These are phyloP conservation scores for Planococcus citri DNA, from an alignment of 1,140 invertebrate species.

Conservation along the genomic window DNA sequence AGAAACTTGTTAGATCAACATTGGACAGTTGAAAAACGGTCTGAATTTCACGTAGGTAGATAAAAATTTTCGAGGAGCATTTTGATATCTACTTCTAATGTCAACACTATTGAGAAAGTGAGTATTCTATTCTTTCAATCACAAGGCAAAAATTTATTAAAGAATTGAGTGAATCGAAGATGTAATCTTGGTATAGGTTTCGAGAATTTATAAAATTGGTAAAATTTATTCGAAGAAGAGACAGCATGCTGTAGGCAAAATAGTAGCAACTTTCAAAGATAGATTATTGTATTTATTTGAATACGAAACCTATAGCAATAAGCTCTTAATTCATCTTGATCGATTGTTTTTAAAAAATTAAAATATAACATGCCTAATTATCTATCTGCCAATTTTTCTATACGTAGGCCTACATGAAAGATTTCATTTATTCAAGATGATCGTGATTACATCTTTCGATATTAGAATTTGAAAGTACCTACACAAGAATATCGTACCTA, in stretches of 20 bases:
- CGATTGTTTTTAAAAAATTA: too few relatives aligned
- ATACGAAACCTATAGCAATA: conserved; percentile 79
- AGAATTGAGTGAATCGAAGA: conserved; percentile 77
- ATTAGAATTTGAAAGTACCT: too few relatives aligned
- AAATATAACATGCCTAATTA: too few relatives aligned
- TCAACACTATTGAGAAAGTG: conserved; percentile 55
- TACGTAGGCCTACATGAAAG: too few relatives aligned
- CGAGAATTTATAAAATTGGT: conserved; percentile 48
- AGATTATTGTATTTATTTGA: conserved; percentile 75
- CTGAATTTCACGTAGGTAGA: conserved; percentile 66
- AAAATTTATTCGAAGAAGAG: conserved; percentile 21
- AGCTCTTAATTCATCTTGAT: conserved; percentile 71
- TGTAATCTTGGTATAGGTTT: conserved; percentile 70
- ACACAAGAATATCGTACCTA: too few relatives aligned
- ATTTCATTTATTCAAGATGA: too few relatives aligned
- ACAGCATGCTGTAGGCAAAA: background rate
- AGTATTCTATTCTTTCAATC: too few relatives aligned
- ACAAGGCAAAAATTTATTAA: too few relatives aligned
- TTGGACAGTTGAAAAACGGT: conserved; percentile 64
- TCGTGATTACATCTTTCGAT: too few relatives aligned
- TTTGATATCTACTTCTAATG: conserved; percentile 67
- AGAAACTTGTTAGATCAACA: conserved; percentile 62
- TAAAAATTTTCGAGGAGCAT: conserved; percentile 65
- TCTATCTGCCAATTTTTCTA: too few relatives aligned
- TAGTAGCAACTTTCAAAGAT: conserved; percentile 46